Evolutionary conservation across 2,113 vertebrate genomes (phyloP), one percentile per base, ranked within the genome.

Genomic region (Saguinus imperator): DNA sequence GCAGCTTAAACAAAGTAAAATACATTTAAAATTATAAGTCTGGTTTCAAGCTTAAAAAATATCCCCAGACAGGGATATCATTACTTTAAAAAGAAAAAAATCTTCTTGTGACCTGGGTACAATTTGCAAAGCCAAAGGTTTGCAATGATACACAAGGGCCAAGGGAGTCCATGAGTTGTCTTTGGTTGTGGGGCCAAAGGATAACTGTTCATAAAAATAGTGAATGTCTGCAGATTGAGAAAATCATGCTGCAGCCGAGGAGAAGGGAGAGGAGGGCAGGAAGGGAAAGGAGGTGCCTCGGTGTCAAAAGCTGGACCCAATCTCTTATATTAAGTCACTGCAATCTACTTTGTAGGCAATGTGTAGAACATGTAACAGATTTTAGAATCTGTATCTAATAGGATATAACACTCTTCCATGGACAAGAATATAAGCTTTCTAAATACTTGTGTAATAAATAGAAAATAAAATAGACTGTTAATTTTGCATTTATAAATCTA

Each of bases 1-100:
- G 93, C 91, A 73, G 83, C 55, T 79, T 73, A 85, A 90, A 89
- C 27, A 64, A 48, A 92, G 73, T 32, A 45, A 82, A 70, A 58
- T 37, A 95, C 70, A 77, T 1, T 20, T 55, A 9, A 70, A 64
- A 77, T 27, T 29, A 10, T 40, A 43, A 48, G n/a, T 70, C 77
- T 91, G 81, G 84, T 50, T 48, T 80, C 18, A 37, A 83, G 81
- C 68, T 76, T 91, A 8, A 83, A 72, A 79, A 79, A 45, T 61
- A 23, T 77, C 80, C 37, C 37, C 84, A 80, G 50, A 32, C 11
- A 8, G 57, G 57, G 40, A 23, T 5, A 32, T 3, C 27, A 6
- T 7, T 8, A 1, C 45, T 66, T 13, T 6, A 52, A 17, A 17
- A 52, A 52, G 5, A 27, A 61, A 13, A 52, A 52, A 52, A 52